A percentile compares a stretch with the other conserved stretches of the same genome.
phyloP scores from a whole-genome alignment of 2,113 vertebrate genomes.

The Macaca fascicularis region T2T-MFA8v1.1 NC_088394.1:11148001-11148500 shows the following conservation, averaged over 20 bases:
- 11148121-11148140: background rate
- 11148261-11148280: background rate
- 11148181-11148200: background rate
- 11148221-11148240: background rate
- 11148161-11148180: background rate
- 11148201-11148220: background rate
- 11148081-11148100: background rate
- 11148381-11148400: background rate
- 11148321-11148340: conserved; percentile 5
- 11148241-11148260: background rate
- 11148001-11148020: conserved; percentile 9
- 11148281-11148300: background rate
- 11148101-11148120: background rate
- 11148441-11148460: too few species aligned
- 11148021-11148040: background rate
- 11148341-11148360: background rate
- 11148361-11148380: background rate
- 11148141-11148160: background rate
- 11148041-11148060: conserved; percentile 14
- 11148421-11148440: background rate
- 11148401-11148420: background rate
- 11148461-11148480: too few species aligned
- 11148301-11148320: background rate
- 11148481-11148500: too few species aligned
- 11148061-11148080: background rate